Base-by-base conservation (phyloP, 2,113 vertebrate genomes). In the Leuciscus idus region DNA sequence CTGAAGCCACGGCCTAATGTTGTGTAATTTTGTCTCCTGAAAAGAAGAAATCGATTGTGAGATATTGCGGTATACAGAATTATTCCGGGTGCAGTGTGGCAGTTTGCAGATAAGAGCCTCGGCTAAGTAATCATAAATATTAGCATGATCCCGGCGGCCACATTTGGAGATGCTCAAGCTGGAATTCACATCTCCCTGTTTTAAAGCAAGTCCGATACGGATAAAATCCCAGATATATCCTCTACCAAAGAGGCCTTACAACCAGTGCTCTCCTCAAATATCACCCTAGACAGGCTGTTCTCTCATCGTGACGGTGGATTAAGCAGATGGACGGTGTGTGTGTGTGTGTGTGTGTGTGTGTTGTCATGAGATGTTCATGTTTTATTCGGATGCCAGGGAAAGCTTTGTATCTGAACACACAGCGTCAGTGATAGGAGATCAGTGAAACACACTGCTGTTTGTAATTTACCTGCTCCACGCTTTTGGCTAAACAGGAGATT, bases 51-150 rank as follows among this genome's bases (percentile, higher is more conserved):
- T 57, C 17, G 46, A 75, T 87, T 30, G 59, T 12, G 62, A 79
- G 75, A 84, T 84, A 84, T 55, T 66, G n/a, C 55, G 43, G 79
- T 75, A 80, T 68, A 84, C 88, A 85, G 89, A 90, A 87, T 87
- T 70, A 86, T 74, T 66, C 83, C 85, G 73, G 87, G 86, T 88
- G 83, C 86, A 87, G 92, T 89, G 93, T 94, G 93, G 92, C 92
- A 92, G 92, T 94, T 91, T 94, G 90, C 92, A 95, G 93, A 94
- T 94, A 94, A 95, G 93, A 78, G n/a, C 82, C 76, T 43, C 87
- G 88, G 89, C 91, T 89, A 79, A 90, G 90, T 92, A 91, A 93
- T 92, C 91, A 90, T 90, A 86, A 90, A 86, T 82, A 91, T 89
- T 83, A 88, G 90, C 84, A 83, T 89, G 90, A 93, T 93, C 88